A percentile compares a stretch with the other conserved stretches of the same genome.
Conservation (phyloP, 2,113 vertebrate species). For the Egretta garzetta region DNA sequence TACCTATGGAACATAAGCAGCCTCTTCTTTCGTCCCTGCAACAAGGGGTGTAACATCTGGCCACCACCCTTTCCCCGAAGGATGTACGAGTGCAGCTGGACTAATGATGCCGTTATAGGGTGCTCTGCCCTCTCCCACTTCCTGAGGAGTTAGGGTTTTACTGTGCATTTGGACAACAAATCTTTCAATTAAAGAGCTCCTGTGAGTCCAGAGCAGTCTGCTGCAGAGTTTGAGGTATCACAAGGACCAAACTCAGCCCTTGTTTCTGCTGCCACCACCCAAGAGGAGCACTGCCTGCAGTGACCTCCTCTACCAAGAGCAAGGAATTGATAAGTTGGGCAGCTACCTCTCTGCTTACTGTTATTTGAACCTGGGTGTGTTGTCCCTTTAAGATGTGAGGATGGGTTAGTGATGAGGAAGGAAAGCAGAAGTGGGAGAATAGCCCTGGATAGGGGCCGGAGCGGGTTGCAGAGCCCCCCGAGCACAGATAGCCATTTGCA, state of each 20-base stretch:
- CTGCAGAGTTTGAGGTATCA: neutral
- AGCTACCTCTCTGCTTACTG: neutral
- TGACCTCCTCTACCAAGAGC: neutral
- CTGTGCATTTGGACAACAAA: neutral
- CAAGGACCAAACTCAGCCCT: neutral
- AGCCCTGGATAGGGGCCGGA: neutral
- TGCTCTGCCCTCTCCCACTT: neutral
- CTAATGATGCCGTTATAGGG: neutral
- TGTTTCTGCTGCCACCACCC: neutral
- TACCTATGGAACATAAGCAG: neutral
- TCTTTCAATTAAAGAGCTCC: neutral
- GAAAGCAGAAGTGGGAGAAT: constrained; percentile 77
- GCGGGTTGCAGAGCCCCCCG: constrained; percentile 13
- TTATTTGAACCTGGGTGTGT: neutral
- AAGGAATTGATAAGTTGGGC: neutral
- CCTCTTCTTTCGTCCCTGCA: neutral
- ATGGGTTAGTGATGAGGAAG: neutral
- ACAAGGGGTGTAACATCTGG: neutral
- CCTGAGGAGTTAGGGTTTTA: neutral
- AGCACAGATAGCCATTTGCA: constrained; percentile 47
- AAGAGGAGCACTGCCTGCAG: neutral
- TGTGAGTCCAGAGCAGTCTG: neutral
- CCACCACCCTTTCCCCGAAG: neutral
- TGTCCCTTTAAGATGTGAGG: constrained; percentile 29
- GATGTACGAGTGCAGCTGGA: neutral